Base-by-base conservation (phyloP, 1,140 invertebrate genomes). In the Aethina tumida region DNA sequence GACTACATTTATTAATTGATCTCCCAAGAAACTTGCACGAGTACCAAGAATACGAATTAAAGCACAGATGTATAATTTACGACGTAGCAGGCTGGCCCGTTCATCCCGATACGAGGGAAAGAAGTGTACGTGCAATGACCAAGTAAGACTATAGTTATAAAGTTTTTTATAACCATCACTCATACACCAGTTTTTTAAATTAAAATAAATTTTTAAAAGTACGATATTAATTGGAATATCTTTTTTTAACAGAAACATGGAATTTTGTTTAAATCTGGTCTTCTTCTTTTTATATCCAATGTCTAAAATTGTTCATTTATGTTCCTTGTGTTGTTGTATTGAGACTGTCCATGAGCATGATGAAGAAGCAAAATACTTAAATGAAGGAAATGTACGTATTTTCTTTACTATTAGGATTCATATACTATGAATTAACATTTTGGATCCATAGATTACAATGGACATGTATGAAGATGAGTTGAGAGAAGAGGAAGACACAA, bases 51-150 rank as follows among this genome's bases (percentile, higher is more conserved):
- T 26, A 32, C 8, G 48, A 52, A 12, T 46, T 71, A 12, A 43
- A 37, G 13, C 41, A 47, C 10, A 52, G 63, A 19, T 18, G 38
- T 9, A 65, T 73, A 2, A 47, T 62, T 7, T 71, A 69, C 39
- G 70, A 73, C 39, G 39, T 49, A 2, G 59, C 63, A 1, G 70
- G 70, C 7, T 69, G 64, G 63, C 67, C 69, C 9, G 49, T 73
- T 15, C 67, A 73, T 52, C 69, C 70, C 1, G 65, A 69, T 34
- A 68, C 69, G 1, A 55, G 56, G 16, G 43, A 63, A 48, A 64
- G 55, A 19, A 56, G 50, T 6, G 47, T 55, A n/a, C 48, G 49
- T 37, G 36, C 55, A 5, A 28, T 58, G 2, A 30, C 36, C 6
- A 43, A 43, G n/a, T n/a, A n/a, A n/a, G n/a, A n/a, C n/a, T n/a